Evolutionary conservation across 2,113 vertebrate genomes (phyloP).

Genomic region (Burhinus bistriatus): DNA sequence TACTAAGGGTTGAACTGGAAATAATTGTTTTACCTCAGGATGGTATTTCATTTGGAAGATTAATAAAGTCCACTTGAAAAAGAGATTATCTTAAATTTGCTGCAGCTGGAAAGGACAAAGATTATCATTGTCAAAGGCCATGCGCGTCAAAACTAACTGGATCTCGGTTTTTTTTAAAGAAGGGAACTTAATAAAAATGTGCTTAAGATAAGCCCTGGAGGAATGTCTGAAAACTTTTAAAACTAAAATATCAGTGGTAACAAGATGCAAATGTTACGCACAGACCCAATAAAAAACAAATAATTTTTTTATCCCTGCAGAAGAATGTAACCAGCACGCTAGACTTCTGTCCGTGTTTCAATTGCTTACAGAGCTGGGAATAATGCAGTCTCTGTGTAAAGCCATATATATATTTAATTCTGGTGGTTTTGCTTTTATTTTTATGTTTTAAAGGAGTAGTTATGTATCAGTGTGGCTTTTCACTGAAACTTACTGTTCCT

Average conservation of each 20-base stretch:
- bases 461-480: background rate
- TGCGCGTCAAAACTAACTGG: conserved; percentile 13
- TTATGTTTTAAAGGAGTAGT: background rate
- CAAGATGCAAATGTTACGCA: conserved; percentile 59
- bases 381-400: background rate
- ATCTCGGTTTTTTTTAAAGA: background rate
- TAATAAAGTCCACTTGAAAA: conserved; percentile 65
- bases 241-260: conserved; percentile 62
- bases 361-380: background rate
- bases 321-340: background rate
- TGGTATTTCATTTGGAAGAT: conserved; percentile 56
- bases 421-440: background rate
- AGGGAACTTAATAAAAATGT: conserved; percentile 61
- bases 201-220: conserved; percentile 60
- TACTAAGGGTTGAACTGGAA: conserved; percentile 39
- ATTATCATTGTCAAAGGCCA: conserved; percentile 45
- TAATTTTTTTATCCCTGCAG: background rate
- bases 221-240: conserved; percentile 64
- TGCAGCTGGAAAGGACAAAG: conserved; percentile 64
- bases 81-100: conserved; percentile 62
- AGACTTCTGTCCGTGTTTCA: background rate
- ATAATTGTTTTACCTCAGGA: conserved; percentile 65
- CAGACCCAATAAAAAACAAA: conserved; percentile 50
- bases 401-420: background rate
- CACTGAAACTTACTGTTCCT: background rate